These are phyloP conservation scores for Siniperca knerii DNA, from an alignment of 2,113 vertebrate species.

Conservation along the genomic window DNA sequence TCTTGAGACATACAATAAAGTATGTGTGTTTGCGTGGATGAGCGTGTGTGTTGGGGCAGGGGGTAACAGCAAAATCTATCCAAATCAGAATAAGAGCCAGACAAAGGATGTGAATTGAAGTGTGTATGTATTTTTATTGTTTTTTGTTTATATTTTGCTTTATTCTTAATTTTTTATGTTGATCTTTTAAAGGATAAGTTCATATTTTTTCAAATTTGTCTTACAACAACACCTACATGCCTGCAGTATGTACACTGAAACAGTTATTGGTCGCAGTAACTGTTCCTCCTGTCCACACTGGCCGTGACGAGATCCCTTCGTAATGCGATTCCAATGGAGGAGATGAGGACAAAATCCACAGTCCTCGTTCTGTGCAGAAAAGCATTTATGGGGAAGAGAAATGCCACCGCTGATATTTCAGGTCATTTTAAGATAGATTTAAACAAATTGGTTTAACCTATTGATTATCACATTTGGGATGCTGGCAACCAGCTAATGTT, in stretches of 20 bases:
- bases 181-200: too few species aligned
- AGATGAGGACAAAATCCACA: not conserved
- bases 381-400: not conserved
- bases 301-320: too few species aligned
- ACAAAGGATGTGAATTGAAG: too few species aligned
- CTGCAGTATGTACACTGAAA: too few species aligned
- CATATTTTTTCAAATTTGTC: too few species aligned
- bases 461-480: not conserved
- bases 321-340: not conserved
- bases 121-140: too few species aligned
- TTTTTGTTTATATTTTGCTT: too few species aligned
- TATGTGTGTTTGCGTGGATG: not conserved
- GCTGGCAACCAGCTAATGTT: not conserved
- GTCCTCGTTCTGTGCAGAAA: not conserved
- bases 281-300: too few species aligned
- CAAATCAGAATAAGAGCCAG: not conserved
- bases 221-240: too few species aligned
- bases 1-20: not conserved
- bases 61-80: not conserved
- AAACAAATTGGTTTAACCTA: not conserved
- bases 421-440: not conserved
- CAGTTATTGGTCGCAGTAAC: too few species aligned
- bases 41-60: not conserved
- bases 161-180: too few species aligned
- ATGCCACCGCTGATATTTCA: not conserved